Percentiles rank a stretch among this genome's conserved stretches.
phyloP scores from a whole-genome alignment of 2,888 invertebrate species.

The Sipha maydis region DNA sequence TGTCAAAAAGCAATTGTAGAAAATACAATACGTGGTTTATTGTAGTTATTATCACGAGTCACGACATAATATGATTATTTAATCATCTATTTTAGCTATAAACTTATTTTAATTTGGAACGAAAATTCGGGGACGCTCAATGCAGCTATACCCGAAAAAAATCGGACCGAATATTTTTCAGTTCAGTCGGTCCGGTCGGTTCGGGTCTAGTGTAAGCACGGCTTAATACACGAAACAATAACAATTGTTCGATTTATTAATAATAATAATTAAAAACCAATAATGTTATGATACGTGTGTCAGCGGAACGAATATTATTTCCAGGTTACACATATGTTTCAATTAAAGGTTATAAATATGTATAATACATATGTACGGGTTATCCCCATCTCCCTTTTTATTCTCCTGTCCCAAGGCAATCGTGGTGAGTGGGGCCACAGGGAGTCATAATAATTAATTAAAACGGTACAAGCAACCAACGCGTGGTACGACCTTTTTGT shows the following conservation, averaged over 20 bases:
- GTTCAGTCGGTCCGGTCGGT: too few relatives aligned
- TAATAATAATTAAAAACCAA: slow-evolving; percentile 5
- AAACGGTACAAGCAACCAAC: slow-evolving; percentile 2
- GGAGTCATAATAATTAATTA: slow-evolving; percentile 36
- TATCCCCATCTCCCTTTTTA: not conserved
- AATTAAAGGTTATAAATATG: slow-evolving; percentile 23
- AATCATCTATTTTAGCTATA: too few relatives aligned
- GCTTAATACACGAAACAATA: not conserved
- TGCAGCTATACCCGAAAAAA: too few relatives aligned
- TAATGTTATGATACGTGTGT: not conserved
- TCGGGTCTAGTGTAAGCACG: too few relatives aligned
- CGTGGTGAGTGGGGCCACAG: not conserved
- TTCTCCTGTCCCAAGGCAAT: not conserved
- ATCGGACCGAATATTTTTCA: too few relatives aligned
- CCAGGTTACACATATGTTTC: not conserved
- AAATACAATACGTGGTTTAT: too few relatives aligned
- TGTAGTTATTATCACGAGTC: too few relatives aligned
- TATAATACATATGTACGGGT: not conserved
- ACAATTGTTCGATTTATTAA: not conserved
- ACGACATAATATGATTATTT: too few relatives aligned
- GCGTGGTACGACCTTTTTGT: slow-evolving; percentile 34
- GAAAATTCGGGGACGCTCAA: too few relatives aligned
- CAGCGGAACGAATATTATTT: not conserved
- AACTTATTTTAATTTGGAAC: too few relatives aligned
- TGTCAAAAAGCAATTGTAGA: too few relatives aligned